A percentile compares a stretch with the other conserved stretches of the same genome.
These are phyloP conservation scores for Rhinoptilus africanus DNA, from an alignment of 2,113 vertebrate genomes.

Conservation along the genomic window DNA sequence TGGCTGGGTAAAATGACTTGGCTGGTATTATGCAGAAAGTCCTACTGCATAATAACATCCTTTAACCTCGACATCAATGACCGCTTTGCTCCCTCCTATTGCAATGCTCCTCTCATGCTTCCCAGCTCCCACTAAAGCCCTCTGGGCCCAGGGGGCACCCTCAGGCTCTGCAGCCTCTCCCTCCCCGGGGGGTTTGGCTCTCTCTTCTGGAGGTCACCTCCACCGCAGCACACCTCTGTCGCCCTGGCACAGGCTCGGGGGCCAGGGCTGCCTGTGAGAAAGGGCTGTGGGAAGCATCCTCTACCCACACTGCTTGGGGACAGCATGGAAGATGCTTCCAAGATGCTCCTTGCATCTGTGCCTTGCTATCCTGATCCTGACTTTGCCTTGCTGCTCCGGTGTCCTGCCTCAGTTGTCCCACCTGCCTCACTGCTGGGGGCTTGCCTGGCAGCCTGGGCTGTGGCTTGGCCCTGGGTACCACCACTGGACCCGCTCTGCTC, in stretches of 20 bases:
- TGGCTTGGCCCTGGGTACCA: rapidly evolving
- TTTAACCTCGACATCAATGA: rapidly evolving
- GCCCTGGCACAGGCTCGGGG: background rate
- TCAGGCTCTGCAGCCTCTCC: background rate
- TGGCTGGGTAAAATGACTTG: background rate
- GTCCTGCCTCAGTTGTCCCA: background rate
- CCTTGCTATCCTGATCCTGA: background rate
- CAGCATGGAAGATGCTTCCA: rapidly evolving
- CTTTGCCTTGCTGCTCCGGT: background rate
- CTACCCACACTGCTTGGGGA: rapidly evolving
- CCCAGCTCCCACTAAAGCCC: background rate
- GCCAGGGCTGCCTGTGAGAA: background rate
- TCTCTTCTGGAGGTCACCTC: background rate
- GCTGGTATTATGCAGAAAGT: background rate
- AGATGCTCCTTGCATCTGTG: background rate
- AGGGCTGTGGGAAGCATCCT: background rate
- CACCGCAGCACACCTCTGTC: rapidly evolving
- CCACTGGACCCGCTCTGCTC: background rate
- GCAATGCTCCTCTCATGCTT: background rate
- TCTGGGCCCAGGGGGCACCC: background rate
- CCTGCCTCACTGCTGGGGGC: background rate
- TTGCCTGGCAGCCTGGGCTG: background rate
- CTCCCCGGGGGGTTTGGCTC: background rate
- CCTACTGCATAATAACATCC: background rate
- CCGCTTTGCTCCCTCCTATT: background rate